phyloP scores from a whole-genome alignment of 2,888 invertebrate species.

The Mongoloraphidia duomilia region DNA sequence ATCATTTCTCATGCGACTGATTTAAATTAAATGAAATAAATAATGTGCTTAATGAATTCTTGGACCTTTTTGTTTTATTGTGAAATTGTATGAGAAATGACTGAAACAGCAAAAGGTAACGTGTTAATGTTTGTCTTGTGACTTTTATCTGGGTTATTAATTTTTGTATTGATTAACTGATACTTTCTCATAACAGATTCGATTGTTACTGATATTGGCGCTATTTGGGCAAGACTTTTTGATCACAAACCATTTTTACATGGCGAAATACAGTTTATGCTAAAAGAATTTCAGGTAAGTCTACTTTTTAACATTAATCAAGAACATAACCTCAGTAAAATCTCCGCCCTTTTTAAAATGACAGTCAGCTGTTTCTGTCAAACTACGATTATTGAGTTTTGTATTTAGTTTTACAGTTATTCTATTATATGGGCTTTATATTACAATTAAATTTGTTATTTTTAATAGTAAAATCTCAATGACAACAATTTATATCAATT shows the following conservation, averaged over 20 bases:
- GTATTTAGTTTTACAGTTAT: too few relatives aligned
- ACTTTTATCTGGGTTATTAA: too few relatives aligned
- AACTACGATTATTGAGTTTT: background rate
- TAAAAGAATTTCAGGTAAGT: conserved; percentile 73
- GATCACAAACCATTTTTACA: conserved; percentile 76
- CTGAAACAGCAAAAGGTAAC: too few relatives aligned
- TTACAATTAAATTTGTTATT: background rate
- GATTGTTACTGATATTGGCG: conserved; percentile 52
- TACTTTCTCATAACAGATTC: too few relatives aligned
- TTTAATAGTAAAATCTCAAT: conserved; percentile 3
- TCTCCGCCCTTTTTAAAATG: background rate
- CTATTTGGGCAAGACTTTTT: conserved; percentile 72
- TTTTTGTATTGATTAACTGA: too few relatives aligned
- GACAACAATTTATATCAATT: background rate
- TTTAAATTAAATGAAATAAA: too few relatives aligned
- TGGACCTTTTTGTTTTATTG: too few relatives aligned
- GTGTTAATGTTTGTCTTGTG: too few relatives aligned
- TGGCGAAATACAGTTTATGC: conserved; percentile 71
- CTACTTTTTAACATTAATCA: conserved; percentile 1
- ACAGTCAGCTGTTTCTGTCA: background rate
- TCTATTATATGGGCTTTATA: too few relatives aligned
- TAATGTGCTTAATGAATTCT: too few relatives aligned
- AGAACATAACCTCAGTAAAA: background rate
- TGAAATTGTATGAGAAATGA: too few relatives aligned
- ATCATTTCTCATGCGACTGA: too few relatives aligned